Percentiles rank a stretch among this genome's conserved stretches.
These are phyloP conservation scores for Nephrotoma flavescens DNA, from an alignment of 2,888 invertebrate genomes.

Conservation along the genomic window DNA sequence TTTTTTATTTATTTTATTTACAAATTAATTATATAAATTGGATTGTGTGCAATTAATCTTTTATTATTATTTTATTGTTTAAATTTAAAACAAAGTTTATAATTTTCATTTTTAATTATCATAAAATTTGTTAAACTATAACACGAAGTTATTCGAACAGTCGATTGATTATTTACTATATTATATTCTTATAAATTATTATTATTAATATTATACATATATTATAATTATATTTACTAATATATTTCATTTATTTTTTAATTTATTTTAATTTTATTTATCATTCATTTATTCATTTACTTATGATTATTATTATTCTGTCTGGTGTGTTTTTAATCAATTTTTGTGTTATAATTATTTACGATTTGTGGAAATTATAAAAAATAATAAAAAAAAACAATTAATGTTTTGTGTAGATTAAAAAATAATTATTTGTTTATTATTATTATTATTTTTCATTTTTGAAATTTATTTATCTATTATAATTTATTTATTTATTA, in stretches of 20 bases:
- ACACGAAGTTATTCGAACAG: not conserved
- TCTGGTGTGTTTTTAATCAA: not conserved
- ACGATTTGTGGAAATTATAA: not conserved
- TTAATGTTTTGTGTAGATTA: not conserved
- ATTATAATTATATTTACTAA: not conserved
- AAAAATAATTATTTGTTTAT: not conserved
- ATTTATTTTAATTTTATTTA: not conserved
- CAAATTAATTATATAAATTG: not conserved
- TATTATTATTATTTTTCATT: not conserved
- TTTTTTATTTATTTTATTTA: not conserved
- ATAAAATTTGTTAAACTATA: not conserved
- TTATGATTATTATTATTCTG: not conserved
- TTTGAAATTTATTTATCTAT: not conserved
- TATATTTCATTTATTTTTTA: not conserved
- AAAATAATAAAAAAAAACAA: not conserved
- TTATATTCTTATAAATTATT: not conserved
- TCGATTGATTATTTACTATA: not conserved
- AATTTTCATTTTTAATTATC: not conserved
- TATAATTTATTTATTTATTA: not conserved
- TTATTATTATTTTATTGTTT: not conserved
- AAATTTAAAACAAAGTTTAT: not conserved
- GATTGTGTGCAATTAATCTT: not conserved
- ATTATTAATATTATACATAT: not conserved
- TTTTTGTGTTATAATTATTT: not conserved
- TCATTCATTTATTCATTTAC: not conserved